Evolutionary conservation across 2,797 vertebrate genomes (phyloP).

Genomic region (Gallinago solitaria): DNA sequence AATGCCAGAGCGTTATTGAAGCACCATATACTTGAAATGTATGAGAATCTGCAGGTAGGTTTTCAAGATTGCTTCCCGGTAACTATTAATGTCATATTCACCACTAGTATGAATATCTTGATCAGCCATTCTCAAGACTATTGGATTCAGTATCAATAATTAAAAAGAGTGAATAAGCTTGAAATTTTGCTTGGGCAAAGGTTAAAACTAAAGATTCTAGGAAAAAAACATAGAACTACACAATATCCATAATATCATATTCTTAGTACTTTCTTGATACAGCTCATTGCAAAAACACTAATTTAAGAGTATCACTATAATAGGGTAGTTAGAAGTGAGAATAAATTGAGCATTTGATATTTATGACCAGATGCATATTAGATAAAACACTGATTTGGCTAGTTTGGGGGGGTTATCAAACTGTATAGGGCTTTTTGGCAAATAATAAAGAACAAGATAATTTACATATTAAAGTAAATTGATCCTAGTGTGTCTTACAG

Average conservation of each 20-base stretch:
- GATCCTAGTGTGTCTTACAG: neutral
- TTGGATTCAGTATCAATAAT: neutral
- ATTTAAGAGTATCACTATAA: neutral
- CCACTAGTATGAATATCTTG: neutral
- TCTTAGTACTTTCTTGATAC: neutral
- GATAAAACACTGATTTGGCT: neutral
- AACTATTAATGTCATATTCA: neutral
- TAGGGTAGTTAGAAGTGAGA: neutral
- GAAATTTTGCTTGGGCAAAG: neutral
- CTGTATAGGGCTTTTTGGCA: neutral
- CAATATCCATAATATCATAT: neutral
- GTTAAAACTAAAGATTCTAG: neutral
- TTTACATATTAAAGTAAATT: neutral
- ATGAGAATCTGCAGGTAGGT: slow-evolving; percentile 83
- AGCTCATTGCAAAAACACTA: neutral
- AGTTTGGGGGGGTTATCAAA: neutral
- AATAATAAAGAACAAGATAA: neutral
- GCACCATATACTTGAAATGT: slow-evolving; percentile 77
- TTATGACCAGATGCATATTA: neutral
- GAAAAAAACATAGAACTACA: neutral
- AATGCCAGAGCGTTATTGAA: slow-evolving; percentile 74
- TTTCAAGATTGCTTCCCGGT: neutral
- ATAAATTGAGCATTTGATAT: neutral
- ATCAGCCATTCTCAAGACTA: neutral
- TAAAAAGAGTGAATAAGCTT: neutral